These are phyloP conservation scores for Sphenodon punctatus DNA, from an alignment of 2,797 vertebrate species.

Conservation along the genomic window DNA sequence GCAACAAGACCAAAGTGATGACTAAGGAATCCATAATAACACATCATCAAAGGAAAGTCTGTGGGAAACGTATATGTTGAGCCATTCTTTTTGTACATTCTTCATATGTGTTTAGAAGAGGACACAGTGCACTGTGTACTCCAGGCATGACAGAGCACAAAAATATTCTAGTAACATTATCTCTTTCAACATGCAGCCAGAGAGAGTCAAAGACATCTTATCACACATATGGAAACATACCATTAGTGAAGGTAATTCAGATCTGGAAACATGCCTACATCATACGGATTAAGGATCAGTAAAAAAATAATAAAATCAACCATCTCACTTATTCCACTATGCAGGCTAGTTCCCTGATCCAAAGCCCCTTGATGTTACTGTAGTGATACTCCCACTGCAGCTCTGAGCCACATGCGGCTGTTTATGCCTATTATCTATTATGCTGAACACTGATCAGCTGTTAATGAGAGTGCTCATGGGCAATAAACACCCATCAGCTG, in stretches of 20 bases:
- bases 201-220: neutral
- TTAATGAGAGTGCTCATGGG: too few species aligned
- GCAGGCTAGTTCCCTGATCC: neutral
- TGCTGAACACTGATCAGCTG: too few species aligned
- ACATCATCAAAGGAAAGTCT: neutral
- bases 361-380: neutral
- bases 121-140: neutral
- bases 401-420: too few species aligned
- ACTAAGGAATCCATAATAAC: neutral
- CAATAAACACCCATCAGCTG: too few species aligned
- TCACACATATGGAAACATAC: neutral
- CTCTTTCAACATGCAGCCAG: neutral
- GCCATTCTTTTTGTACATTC: neutral
- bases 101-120: neutral
- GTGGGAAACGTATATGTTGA: neutral
- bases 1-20: neutral
- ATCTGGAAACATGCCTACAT: neutral
- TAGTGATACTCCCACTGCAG: too few species aligned
- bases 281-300: fast-evolving
- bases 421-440: too few species aligned
- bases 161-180: neutral
- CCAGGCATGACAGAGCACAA: neutral
- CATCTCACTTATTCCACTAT: neutral
- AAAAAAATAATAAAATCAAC: neutral
- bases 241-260: neutral